Evolutionary conservation across 2,888 invertebrate species (phyloP).

Genomic region (Lepas anatifera): DNA sequence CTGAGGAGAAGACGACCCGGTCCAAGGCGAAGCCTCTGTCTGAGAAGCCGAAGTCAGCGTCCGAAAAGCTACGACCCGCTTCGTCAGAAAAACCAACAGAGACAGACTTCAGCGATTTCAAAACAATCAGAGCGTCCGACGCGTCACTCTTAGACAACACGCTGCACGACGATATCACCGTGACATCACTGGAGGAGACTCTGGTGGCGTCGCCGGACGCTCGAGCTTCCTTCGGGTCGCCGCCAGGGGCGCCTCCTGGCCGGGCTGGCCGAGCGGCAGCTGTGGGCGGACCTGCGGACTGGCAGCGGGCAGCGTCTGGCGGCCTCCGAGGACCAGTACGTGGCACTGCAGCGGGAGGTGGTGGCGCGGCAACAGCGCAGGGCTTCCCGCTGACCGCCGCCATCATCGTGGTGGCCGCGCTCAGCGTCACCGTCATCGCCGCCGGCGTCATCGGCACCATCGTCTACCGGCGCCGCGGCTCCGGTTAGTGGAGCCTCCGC

Average conservation of each 20-base stretch:
- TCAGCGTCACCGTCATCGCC: background rate
- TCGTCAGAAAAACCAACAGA: too few species aligned
- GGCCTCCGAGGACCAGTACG: background rate
- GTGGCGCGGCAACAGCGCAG: background rate
- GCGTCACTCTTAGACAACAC: background rate
- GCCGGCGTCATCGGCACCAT: background rate
- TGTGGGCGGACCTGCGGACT: background rate
- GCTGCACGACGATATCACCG: background rate
- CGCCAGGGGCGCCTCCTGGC: background rate
- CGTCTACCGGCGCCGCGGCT: background rate
- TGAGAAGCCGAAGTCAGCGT: too few species aligned
- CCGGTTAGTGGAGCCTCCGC: background rate
- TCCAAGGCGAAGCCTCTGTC: too few species aligned
- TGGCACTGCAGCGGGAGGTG: background rate
- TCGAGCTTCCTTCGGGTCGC: background rate
- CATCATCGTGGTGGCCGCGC: background rate
- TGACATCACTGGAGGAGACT: background rate
- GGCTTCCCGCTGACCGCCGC: conserved; percentile 5
- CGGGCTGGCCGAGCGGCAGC: background rate
- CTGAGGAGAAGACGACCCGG: background rate
- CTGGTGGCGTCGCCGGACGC: background rate
- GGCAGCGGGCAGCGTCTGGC: background rate
- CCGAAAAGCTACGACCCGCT: too few species aligned
- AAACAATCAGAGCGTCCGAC: too few species aligned
- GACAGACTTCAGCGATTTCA: too few species aligned